phyloP scores from a whole-genome alignment of 2,888 invertebrate species.

The Dasysyrphus tricinctus region DNA sequence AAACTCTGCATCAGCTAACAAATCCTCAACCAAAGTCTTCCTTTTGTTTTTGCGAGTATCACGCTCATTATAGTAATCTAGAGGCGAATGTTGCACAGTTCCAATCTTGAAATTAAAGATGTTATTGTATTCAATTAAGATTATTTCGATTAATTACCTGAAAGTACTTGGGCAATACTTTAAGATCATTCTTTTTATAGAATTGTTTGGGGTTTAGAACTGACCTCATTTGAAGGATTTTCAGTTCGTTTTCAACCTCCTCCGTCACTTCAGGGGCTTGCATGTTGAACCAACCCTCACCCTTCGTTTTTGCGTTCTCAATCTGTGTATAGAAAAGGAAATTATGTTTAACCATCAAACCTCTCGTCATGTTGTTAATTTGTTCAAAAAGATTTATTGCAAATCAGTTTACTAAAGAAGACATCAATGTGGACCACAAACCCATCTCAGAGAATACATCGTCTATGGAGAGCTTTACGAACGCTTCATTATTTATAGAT shows the following conservation, averaged over 20 bases:
- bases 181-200: conserved; percentile 96
- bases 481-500: conserved; percentile 33
- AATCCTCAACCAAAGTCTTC: conserved; percentile 95
- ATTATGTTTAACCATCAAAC: not conserved
- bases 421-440: conserved; percentile 80
- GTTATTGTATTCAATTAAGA: not conserved
- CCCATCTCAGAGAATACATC: conserved; percentile 76
- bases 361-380: not conserved
- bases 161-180: conserved; percentile 95
- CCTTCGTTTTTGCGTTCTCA: conserved; percentile 92
- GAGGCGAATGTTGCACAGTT: conserved; percentile 91
- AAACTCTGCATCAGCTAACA: conserved; percentile 94
- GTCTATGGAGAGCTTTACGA: conserved; percentile 39
- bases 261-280: conserved; percentile 95
- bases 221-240: conserved; percentile 96
- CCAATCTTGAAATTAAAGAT: conserved; percentile 86
- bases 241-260: conserved; percentile 93
- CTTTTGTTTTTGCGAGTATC: conserved; percentile 94
- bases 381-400: not conserved
- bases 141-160: conserved; percentile 86
- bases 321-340: conserved; percentile 83
- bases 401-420: conserved; percentile 84
- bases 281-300: conserved; percentile 94
- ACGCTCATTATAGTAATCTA: conserved; percentile 94
- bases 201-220: conserved; percentile 96